Percentiles rank a stretch among this genome's conserved stretches.
Evolutionary conservation across 2,113 vertebrate species (phyloP).

Genomic region (Plestiodon gilberti): DNA sequence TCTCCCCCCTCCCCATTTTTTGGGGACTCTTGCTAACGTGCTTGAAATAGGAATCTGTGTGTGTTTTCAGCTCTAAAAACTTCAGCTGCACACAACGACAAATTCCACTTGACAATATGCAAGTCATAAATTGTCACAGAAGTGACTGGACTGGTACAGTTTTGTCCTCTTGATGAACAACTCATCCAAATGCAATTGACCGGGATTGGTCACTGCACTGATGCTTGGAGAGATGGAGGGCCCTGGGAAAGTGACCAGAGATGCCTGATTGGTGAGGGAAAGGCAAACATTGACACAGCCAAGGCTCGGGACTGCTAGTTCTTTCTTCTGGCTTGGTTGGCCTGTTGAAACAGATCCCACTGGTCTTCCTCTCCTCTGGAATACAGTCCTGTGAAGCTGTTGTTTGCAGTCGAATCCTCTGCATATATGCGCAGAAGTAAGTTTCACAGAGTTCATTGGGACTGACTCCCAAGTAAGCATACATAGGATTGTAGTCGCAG

Average conservation of each 20-base stretch:
- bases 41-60: not conserved
- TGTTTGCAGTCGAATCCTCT: not conserved
- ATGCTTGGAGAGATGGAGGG: not conserved
- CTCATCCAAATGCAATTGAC: not conserved
- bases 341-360: not conserved
- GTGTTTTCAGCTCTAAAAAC: not conserved
- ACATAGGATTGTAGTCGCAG: not conserved
- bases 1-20: too few relatives aligned
- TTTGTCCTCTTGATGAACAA: slow-evolving; percentile 1
- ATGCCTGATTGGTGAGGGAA: not conserved
- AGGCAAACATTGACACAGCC: not conserved
- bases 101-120: not conserved
- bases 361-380: not conserved
- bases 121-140: not conserved
- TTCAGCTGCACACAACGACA: not conserved
- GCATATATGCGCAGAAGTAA: not conserved
- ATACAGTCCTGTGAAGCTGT: not conserved
- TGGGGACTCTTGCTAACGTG: not conserved
- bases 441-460: not conserved
- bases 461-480: not conserved
- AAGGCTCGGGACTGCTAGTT: not conserved
- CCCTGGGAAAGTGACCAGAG: not conserved
- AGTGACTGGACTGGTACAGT: not conserved
- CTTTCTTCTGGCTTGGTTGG: not conserved
- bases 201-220: slow-evolving; percentile 23